These are phyloP conservation scores for Strix uralensis DNA, from an alignment of 2,113 vertebrate genomes.

Conservation along the genomic window DNA sequence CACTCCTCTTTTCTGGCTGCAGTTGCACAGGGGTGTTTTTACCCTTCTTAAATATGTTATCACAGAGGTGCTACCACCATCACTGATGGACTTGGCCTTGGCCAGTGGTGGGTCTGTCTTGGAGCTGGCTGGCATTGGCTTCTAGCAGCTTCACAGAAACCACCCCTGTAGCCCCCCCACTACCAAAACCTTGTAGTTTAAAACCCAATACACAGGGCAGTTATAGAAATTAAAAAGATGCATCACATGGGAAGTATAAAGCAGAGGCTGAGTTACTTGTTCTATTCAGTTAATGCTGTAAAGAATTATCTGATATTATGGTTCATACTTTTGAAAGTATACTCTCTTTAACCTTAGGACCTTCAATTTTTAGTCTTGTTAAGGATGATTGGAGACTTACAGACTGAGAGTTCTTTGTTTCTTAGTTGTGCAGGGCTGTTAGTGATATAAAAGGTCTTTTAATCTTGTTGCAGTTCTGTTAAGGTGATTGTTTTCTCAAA, in stretches of 20 bases:
- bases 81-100: not conserved
- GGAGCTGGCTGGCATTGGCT: not conserved
- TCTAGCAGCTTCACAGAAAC: not conserved
- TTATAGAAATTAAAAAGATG: not conserved
- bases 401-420: not conserved
- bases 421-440: not conserved
- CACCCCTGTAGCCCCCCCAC: rapidly evolving
- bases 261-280: not conserved
- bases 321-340: not conserved
- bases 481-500: not conserved
- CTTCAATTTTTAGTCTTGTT: not conserved
- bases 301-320: not conserved
- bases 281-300: not conserved
- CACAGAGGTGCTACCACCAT: rapidly evolving
- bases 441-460: not conserved
- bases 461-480: not conserved
- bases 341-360: not conserved
- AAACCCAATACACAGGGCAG: not conserved
- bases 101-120: rapidly evolving
- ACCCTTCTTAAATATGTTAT: rapidly evolving
- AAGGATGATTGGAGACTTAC: not conserved
- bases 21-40: not conserved
- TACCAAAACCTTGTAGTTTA: no score
- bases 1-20: not conserved
- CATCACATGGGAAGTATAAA: not conserved